Base-by-base conservation (phyloP, 1,140 invertebrate species). In the Drosophila saltans region DNA sequence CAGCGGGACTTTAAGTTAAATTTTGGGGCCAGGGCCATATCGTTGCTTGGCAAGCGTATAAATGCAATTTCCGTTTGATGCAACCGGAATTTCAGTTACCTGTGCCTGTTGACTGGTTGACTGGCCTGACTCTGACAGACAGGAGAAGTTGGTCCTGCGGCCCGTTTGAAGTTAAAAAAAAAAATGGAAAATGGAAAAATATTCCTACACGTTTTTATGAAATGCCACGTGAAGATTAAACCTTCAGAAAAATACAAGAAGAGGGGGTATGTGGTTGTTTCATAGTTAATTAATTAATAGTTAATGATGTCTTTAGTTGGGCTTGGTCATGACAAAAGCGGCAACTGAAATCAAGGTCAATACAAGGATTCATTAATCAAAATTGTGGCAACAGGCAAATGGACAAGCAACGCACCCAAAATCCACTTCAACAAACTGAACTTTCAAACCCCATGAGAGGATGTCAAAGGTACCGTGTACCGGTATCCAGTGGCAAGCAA, bases 1-100 rank as follows among this genome's bases (percentile, higher is more conserved):
- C 63, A 36, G 39, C 21, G 67, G 43, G 28, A n/a, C 63, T 39
- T 57, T 21, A n/a, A n/a, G 24, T 16, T 41, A 5, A n/a, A n/a
- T 62, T 16, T 16, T 62, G 3, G 41, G 9, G 45, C 57, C n/a
- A 68, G 56, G 52, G 58, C 36, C 55, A 59, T 69, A 64, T 8
- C 36, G 55, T 58, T 62, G 66, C 65, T 63, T 78, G 69, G 83
- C 76, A 72, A 75, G 70, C 68, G 83, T 78, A 77, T 82, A 86
- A 86, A 88, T 86, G 83, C 83, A 86, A 86, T 86, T 86, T 86
- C 83, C 83, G 83, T 77, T 80, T 68, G 80, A 21, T 80, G 84
- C 83, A 88, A 63, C 77, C 80, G 77, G 83, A 88, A 88, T 88
- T 88, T 72, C 63, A 60, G 82, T 68, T 68, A 56, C 52, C 24